phyloP scores from a whole-genome alignment of 2,888 invertebrate species.

The Apamea sordens region DNA sequence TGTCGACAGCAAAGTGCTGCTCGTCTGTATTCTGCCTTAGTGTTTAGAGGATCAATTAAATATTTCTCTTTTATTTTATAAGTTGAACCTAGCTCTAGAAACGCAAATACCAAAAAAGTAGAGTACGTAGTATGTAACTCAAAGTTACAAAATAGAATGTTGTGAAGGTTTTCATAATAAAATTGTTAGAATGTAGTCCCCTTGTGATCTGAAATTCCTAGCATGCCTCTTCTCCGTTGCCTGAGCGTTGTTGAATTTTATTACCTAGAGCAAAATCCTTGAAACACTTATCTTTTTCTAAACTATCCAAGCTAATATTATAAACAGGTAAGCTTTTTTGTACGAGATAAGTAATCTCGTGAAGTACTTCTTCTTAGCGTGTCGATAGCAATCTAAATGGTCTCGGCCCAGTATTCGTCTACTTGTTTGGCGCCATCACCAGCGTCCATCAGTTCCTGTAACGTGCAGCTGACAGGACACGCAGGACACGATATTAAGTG shows the following conservation, averaged over 20 bases:
- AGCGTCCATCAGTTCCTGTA: too few species aligned
- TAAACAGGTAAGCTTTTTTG: background rate
- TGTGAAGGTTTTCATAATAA: background rate
- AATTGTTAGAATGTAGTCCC: background rate
- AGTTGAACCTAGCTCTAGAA: background rate
- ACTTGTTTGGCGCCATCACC: too few species aligned
- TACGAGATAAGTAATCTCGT: background rate
- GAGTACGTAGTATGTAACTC: background rate
- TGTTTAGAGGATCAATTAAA: too few species aligned
- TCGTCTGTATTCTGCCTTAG: too few species aligned
- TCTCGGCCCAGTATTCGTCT: too few species aligned
- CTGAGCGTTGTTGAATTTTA: background rate
- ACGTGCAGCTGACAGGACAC: too few species aligned
- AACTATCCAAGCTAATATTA: background rate
- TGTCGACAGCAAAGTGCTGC: too few species aligned
- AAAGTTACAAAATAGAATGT: background rate
- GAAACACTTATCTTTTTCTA: background rate
- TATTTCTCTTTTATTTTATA: background rate
- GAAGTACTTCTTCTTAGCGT: background rate
- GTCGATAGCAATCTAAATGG: too few species aligned
- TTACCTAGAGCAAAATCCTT: background rate
- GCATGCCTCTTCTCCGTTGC: background rate
- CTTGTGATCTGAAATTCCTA: slow-evolving; percentile 1
- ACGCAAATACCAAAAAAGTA: background rate
- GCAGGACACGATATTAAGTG: too few species aligned